Evolutionary conservation across 2,888 invertebrate species (phyloP), one percentile per base, ranked within the genome.

Genomic region (Erebia epiphron): DNA sequence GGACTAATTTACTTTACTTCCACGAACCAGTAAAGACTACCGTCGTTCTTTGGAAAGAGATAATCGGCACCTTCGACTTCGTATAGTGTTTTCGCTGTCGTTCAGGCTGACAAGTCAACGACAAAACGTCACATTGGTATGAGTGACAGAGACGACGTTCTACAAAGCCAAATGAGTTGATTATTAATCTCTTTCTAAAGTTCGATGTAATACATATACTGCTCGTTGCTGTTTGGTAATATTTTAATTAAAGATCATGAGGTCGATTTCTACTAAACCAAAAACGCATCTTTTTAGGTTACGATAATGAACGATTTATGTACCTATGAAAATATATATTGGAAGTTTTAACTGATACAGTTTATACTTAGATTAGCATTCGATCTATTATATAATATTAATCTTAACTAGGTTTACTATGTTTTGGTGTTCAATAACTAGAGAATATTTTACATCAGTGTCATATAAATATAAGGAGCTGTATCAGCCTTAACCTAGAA

Each of bases 401-500:
- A 46, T 46, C 10, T 18, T 61, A 46, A 49, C 49, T 18, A 61
- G 18, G 11, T 21, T 46, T 21, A 62, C 46, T 62, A 18, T 5
- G 61, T 61, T 62, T 49, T 49, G 61, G 61, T 62, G 61, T 62
- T 21, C 11, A 61, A 46, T 46, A 18, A 49, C 61, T 7, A 49
- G 46, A 16, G 7, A 63, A 26, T 50, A 63, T 63, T 54, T 65
- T 16, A 26, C 35, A 62, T 56, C 21, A 46, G 54, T 62, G 66
- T 66, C 60, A 66, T 50, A 62, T 58, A 63, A 77, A 75, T 80
- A 16, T 66, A 66, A 10, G 43, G 35, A 82, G 77, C 82, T 83
- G 83, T 75, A 76, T 72, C 75, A 79, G 77, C 77, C 76, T 77
- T 77, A 79, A 54, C 49, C 73, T 78, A 79, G 78, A 78, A 77